Evolutionary conservation across 2,888 invertebrate genomes (phyloP).

Genomic region (Mythimna impura): DNA sequence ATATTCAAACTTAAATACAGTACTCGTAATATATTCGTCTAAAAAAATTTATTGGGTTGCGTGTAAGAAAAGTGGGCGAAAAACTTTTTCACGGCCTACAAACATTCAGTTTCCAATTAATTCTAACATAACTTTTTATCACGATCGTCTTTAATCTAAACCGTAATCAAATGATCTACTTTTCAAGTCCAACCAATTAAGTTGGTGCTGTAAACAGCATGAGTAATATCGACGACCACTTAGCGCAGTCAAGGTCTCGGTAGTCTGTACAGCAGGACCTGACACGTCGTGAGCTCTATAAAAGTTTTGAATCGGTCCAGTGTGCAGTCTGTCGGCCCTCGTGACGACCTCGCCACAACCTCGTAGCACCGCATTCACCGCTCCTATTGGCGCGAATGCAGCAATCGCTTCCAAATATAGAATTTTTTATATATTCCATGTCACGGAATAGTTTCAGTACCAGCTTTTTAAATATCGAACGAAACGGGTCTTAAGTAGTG

Average conservation of each 20-base stretch:
- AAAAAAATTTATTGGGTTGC: slow-evolving; percentile 35
- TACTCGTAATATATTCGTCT: slow-evolving; percentile 1
- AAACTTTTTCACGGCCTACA: slow-evolving; percentile 11
- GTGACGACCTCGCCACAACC: slow-evolving; percentile 84
- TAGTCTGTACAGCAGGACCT: slow-evolving; percentile 63
- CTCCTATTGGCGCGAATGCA: slow-evolving; percentile 84
- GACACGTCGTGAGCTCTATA: slow-evolving; percentile 67
- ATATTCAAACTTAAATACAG: slow-evolving; percentile 12
- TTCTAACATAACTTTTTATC: slow-evolving; percentile 26
- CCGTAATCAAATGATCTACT: slow-evolving; percentile 43
- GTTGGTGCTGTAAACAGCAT: slow-evolving; percentile 49
- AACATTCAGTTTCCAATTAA: slow-evolving; percentile 28
- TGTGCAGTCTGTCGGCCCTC: slow-evolving; percentile 76
- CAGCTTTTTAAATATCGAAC: slow-evolving; percentile 68
- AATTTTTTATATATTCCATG: slow-evolving; percentile 80
- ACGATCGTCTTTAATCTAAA: slow-evolving; percentile 32
- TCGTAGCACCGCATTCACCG: slow-evolving; percentile 85
- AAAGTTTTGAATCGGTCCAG: slow-evolving; percentile 68
- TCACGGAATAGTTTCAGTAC: slow-evolving; percentile 73
- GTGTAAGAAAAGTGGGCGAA: slow-evolving; percentile 26
- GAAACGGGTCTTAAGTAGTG: slow-evolving; percentile 72
- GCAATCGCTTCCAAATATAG: slow-evolving; percentile 85
- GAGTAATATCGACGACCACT: slow-evolving; percentile 64
- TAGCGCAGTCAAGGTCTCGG: slow-evolving; percentile 64
- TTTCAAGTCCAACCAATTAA: slow-evolving; percentile 53